Conservation (phyloP, 2,797 vertebrate genomes). For the Tachyglossus aculeatus region DNA sequence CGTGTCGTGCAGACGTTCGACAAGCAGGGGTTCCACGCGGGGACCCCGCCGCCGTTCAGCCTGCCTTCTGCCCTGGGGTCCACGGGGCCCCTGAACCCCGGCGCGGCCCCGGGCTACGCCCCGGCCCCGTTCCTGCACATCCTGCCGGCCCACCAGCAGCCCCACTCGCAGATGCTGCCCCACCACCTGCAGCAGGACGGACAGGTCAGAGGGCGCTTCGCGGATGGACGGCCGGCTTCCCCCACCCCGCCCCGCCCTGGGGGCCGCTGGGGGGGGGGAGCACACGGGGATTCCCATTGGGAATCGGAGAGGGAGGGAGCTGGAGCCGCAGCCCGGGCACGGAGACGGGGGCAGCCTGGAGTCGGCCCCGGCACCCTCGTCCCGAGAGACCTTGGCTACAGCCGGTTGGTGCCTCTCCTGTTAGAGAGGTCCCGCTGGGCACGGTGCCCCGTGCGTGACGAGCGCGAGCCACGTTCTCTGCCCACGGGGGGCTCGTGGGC, state of each 20-base stretch:
- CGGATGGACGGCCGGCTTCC: neutral
- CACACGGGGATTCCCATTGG: no score
- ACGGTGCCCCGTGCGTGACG: no score
- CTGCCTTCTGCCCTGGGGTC: slow-evolving; percentile 92
- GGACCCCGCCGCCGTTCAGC: slow-evolving; percentile 92
- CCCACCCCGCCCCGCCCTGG: neutral
- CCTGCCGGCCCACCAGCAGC: slow-evolving; percentile 94
- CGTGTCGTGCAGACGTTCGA: slow-evolving; percentile 84
- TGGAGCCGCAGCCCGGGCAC: neutral
- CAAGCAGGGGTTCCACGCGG: slow-evolving; percentile 97
- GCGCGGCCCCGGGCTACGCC: slow-evolving; percentile 87
- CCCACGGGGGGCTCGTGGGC: no score
- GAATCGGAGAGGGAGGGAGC: neutral
- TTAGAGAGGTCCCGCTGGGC: no score
- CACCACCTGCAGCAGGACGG: slow-evolving; percentile 93
- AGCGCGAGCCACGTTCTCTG: no score
- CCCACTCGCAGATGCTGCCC: slow-evolving; percentile 94
- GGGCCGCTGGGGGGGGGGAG: neutral
- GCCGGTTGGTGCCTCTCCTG: no score
- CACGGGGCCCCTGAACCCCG: slow-evolving; percentile 90
- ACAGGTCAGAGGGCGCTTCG: slow-evolving; percentile 78
- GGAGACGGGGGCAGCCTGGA: no score
- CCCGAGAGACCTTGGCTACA: no score
- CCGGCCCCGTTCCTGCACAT: slow-evolving; percentile 93
- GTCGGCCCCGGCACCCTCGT: no score